phyloP scores from a whole-genome alignment of 2,797 vertebrate genomes.

The Anguilla anguilla region DNA sequence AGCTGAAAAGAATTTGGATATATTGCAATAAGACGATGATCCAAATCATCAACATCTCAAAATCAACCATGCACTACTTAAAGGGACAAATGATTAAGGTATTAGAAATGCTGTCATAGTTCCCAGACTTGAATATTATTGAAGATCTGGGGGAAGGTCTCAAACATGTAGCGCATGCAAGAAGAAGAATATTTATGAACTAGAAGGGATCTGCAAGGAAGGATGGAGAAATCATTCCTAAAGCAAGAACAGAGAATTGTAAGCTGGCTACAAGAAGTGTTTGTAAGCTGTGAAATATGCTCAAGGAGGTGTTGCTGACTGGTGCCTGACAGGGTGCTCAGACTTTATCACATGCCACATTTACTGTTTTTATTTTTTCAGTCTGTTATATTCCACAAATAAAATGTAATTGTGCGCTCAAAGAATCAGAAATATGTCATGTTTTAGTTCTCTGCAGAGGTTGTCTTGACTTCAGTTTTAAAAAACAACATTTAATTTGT shows the following conservation, averaged over 20 bases:
- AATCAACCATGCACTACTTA: not conserved
- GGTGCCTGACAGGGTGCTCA: not conserved
- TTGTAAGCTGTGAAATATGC: not conserved
- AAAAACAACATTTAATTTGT: no score
- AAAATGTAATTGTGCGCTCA: not conserved
- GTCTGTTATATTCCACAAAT: not conserved
- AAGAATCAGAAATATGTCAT: not conserved
- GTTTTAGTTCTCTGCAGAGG: not conserved
- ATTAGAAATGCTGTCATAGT: no score
- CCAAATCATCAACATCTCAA: not conserved
- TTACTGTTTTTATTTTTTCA: not conserved
- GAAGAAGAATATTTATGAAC: conserved; percentile 9
- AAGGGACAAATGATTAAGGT: no score
- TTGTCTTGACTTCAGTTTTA: not conserved
- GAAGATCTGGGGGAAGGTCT: conserved; percentile 2
- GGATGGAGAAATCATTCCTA: not conserved
- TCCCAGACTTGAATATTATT: not conserved
- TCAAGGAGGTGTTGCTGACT: not conserved
- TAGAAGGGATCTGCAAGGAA: not conserved
- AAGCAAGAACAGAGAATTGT: conserved; percentile 3
- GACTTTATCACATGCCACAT: not conserved
- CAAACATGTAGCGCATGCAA: conserved; percentile 9
- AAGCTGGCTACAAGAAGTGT: not conserved
- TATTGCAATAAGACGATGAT: not conserved
- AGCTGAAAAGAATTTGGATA: no score